Base-by-base conservation (phyloP, 2,113 vertebrate genomes). In the Morone saxatilis region DNA sequence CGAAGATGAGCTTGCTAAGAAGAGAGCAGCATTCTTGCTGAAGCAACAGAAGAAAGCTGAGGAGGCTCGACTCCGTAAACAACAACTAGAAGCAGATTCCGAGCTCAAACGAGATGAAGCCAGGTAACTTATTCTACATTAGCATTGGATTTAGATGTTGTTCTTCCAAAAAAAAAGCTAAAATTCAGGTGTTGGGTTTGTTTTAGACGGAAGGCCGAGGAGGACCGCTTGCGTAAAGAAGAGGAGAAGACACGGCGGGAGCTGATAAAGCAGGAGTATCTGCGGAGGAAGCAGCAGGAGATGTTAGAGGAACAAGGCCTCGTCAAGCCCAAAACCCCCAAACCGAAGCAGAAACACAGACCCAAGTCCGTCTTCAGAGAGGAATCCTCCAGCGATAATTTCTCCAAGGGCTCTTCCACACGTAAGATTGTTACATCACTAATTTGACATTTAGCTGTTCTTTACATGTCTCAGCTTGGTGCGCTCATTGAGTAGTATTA, bases 21-120 rank as follows among this genome's bases (percentile, higher is more conserved):
- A 97, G 70, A 96, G 98, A 0, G 98, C 98, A 0, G 98, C 98
- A 0, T 99, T 99, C 93, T 94, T 99, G 0, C 84, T 98, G 67
- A 99, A 99, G 17, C 98, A 99, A 94, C 98, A 99, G 93, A 98
- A 96, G 87, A 99, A 99, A 88, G 97, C 98, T 0, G 98, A 99
- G 84, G 98, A 99, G 92, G 95, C 98, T 8, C 96, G 97, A 0
- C 31, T 97, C 7, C 89, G 98, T 5, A 99, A 98, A 65, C 97
- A 97, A 84, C 98, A 97, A 71, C 92, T 98, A 14, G 98, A 99
- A 86, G 97, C 94, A 0, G 98, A 99, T 54, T 97, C 96, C 0
- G 98, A 99, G 20, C 96, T 96, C 1, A 98, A 98, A 70, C 93
- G 98, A 4, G 98, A 99, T 0, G 98, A 99, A 91, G 95, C 96